Evolutionary conservation across 2,888 invertebrate species (phyloP), one percentile per base, ranked within the genome.

Genomic region (Chymomyza caudatula): DNA sequence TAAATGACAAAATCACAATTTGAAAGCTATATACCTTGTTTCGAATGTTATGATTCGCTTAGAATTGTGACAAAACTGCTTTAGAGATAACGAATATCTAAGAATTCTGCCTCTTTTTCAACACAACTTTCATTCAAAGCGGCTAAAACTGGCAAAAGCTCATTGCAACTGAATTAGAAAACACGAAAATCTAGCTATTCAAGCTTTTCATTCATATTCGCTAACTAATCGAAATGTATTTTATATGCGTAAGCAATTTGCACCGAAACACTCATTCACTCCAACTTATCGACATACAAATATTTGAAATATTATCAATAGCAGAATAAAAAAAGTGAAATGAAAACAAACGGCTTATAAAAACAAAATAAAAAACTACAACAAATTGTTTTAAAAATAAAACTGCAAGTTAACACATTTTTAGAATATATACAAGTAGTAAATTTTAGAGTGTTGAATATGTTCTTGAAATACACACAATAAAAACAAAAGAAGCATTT

Each of bases 281-380:
- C 8, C 20, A 22, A 11, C 23, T 22, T 53, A 22, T 23, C 15
- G 19, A 55, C 37, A 29, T 55, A 29, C 6, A 11, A 15, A 25
- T 55, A 17, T 53, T 37, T 55, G 2, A 52, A 23, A 25, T 15
- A 22, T 52, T 52, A 52, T 52, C 52, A 52, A 52, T 52, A 20
- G 11, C 42, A 51, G 20, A 20, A 49, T 49, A 59, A 13, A 59
- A 59, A 59, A 13, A 59, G 49, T 17, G 25, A 58, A 58, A 58
- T 49, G 17, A 49, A 60, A 20, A 60, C 29, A 22, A 49, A 17
- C 20, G 17, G 17, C 43, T 13, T 15, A 49, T 52, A 22, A 49
- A 59, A 55, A 19, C 29, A 59, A 29, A 11, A 59, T 19, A 37
- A 51, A 20, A 51, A 51, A 42, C 11, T 2, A 37, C 8, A 37